Evolutionary conservation across 2,888 invertebrate species (phyloP), one percentile per base, ranked within the genome.

Genomic region (Thalpophila matura): DNA sequence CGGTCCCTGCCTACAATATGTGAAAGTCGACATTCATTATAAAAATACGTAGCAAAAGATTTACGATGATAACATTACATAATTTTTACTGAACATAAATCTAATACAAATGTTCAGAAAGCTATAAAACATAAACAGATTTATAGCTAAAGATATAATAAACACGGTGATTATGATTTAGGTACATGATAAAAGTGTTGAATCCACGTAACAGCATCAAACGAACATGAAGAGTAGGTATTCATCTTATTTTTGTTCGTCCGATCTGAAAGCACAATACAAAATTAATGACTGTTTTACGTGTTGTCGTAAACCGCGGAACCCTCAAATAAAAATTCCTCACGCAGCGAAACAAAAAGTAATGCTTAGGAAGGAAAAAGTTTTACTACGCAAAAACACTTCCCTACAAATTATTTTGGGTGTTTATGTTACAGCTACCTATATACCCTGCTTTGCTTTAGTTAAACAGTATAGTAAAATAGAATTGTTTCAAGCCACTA

Each of bases 261-360:
- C 40, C 58, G 51, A 77, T 80, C 74, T 66, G 74, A 76, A 75
- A 81, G 74, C 72, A 87, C 87, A 86, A 86, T 89, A 85, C 87
- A 88, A 87, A 84, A 88, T 87, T 89, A 89, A 89, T 88, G 87
- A 81, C 72, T 78, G 77, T 82, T 88, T 88, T 87, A 89, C 89
- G 88, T 85, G 85, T 74, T 60, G 81, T 83, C 86, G 84, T 87
- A 88, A 89, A 86, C 83, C 85, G 70, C 71, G 70, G 61, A 77
- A 79, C 82, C 84, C 84, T 84, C 81, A 82, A 82, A 85, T 84
- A 84, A 82, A 82, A 83, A 82, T 85, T 82, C 80, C 80, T 76
- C 67, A 71, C 78, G 79, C 80, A 62, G 65, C 75, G 76, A 77
- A 80, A 80, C 76, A 74, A 73, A 79, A 75, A 76, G 76, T 66